Percentiles rank a stretch among this genome's conserved stretches.
phyloP scores from a whole-genome alignment of 2,888 invertebrate species.

The Dione vanillae region DNA sequence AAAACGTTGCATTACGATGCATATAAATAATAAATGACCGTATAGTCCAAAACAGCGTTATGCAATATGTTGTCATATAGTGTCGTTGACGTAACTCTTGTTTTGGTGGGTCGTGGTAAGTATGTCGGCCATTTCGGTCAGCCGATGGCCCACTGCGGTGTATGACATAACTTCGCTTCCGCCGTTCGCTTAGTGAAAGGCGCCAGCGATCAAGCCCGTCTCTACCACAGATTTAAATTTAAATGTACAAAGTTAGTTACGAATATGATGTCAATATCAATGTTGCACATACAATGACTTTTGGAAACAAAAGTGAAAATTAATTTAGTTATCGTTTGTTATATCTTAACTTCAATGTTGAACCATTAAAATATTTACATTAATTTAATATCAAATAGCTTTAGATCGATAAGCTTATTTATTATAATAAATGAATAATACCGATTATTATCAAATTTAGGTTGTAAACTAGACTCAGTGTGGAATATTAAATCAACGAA shows the following conservation, averaged over 20 bases:
- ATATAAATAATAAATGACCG: slow-evolving; percentile 52
- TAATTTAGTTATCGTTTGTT: background rate
- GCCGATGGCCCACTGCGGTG: slow-evolving; percentile 74
- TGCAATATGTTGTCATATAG: slow-evolving; percentile 72
- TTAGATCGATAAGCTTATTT: slow-evolving; percentile 27
- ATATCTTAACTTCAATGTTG: background rate
- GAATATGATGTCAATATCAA: slow-evolving; percentile 47
- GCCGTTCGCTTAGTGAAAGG: slow-evolving; percentile 66
- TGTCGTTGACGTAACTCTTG: slow-evolving; percentile 75
- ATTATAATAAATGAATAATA: slow-evolving; percentile 32
- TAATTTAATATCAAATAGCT: slow-evolving; percentile 18
- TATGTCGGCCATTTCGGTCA: slow-evolving; percentile 81
- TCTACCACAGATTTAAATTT: slow-evolving; percentile 35
- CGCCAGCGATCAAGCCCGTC: slow-evolving; percentile 32
- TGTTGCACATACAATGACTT: slow-evolving; percentile 45
- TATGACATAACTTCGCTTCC: slow-evolving; percentile 80
- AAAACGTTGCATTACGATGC: background rate
- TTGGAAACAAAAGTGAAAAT: slow-evolving; percentile 13
- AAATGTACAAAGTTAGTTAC: no score
- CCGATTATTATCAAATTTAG: slow-evolving; percentile 24
- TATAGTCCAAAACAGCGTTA: slow-evolving; percentile 63
- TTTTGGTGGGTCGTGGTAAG: slow-evolving; percentile 81
- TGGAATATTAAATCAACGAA: slow-evolving; percentile 32
- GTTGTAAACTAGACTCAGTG: slow-evolving; percentile 19
- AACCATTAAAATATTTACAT: slow-evolving; percentile 20